Evolutionary conservation across 2,888 invertebrate species (phyloP), one percentile per base, ranked within the genome.

Genomic region (Pandemis corylana): DNA sequence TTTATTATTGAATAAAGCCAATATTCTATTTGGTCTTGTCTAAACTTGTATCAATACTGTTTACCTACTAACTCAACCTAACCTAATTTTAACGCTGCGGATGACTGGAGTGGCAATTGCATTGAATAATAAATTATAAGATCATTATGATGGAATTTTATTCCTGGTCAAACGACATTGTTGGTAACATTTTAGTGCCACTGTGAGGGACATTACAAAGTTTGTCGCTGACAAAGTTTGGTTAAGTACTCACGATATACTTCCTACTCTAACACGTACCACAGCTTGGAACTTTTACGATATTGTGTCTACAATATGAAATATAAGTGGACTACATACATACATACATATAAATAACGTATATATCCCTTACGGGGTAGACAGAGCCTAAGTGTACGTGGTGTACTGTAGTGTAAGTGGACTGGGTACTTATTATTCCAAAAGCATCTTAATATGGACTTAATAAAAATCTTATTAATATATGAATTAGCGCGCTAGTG

Each of bases 211-310:
- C 12, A 28, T 59, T 28, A 59, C 59, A 59, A 59, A 59, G 59
- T 59, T 59, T 59, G 28, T 59, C 59, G 59, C 59, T 59, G 28
- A 28, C 59, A 59, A 59, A 59, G 59, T 59, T 59, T 12, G 59
- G 59, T 59, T 59, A 59, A 59, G 28, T 28, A 59, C 59, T 59
- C 28, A 59, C 59, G 28, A 59, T 59, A 59, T 59, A 59, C 59
- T 28, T 28, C 28, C 59, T 59, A 59, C 59, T 59, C 28, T 28
- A 59, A 59, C 59, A 59, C 28, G 28, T 12, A 59, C 59, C 28
- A 59, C 59, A 12, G 59, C 59, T 59, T 28, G 28, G 10, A 59
- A 59, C 28, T 59, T 59, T 59, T 59, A 59, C 28, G 28, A 59
- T 59, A 59, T 59, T 59, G 12, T 28, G 28, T 28, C 28, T 28